Evolutionary conservation across 2,888 invertebrate genomes (phyloP), one percentile per base, ranked within the genome.

Genomic region (Leucania comma): DNA sequence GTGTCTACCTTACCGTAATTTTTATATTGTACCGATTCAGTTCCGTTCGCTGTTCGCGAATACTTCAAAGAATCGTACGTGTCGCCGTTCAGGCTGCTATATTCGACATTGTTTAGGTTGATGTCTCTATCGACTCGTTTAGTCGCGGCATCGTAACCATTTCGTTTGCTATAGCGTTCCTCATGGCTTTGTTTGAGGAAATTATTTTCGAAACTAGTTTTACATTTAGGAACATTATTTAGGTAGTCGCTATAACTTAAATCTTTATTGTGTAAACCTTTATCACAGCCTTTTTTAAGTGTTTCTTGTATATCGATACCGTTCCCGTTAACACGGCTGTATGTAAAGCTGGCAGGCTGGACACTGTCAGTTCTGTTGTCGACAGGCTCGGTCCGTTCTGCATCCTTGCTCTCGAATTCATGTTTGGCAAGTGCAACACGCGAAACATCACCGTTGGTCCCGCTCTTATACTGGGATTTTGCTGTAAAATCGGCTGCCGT

Each of bases 151-250:
- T 95, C 96, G 89, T 92, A 93, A 75, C 93, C 95, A 85, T 93
- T 95, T 92, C 95, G 93, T 93, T 95, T 96, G 82, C 81, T 92
- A 83, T 93, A 93, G 85, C 94, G 94, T 84, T 95, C 95, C 85
- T 95, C 95, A 74, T 92, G 92, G 87, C 89, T 95, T 85, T 95
- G 95, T 89, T 95, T 95, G 75, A 96, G 93, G 89, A 96, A 96
- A 87, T 91, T 95, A 88, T 92, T 95, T 91, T 96, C 96, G 88
- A 95, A 95, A 92, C 94, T 95, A 93, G 90, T 93, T 90, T 95
- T 96, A 92, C 93, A 94, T 93, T 95, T 96, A 95, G 96, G 95
- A 95, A 96, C 96, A 93, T 95, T 95, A 88, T 93, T 95, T 88
- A 94, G 90, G 90, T 95, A 95, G 88, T 96, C 94, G 90, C 90